Evolutionary conservation across 2,113 vertebrate species (phyloP).

Genomic region (Colinus virginianus): DNA sequence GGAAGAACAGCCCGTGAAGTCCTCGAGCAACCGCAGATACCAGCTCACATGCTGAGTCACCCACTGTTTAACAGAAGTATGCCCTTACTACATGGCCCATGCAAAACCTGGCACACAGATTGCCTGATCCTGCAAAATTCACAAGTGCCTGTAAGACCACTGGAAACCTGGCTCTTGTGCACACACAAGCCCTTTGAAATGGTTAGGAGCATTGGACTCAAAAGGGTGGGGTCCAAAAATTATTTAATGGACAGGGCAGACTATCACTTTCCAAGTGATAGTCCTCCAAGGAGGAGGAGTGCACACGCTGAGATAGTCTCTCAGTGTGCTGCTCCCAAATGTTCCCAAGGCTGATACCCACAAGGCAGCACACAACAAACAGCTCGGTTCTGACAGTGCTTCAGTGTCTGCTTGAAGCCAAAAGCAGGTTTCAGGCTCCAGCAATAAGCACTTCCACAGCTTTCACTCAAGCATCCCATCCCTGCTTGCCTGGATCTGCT

Average conservation of each 20-base stretch:
- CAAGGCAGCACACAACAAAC: not conserved
- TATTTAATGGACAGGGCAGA: not conserved
- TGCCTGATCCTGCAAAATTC: not conserved
- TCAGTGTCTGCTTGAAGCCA: not conserved
- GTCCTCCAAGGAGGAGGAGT: not conserved
- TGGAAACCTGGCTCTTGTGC: not conserved
- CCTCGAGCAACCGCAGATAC: not conserved
- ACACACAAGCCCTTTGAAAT: not conserved
- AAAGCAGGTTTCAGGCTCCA: not conserved
- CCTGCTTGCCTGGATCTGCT: slow-evolving; percentile 33
- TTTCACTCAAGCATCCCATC: not conserved
- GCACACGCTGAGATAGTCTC: not conserved
- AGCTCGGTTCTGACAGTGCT: rapidly evolving
- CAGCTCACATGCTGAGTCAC: not conserved
- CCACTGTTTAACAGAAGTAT: not conserved
- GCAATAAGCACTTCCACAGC: not conserved
- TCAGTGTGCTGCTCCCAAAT: not conserved
- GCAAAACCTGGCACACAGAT: not conserved
- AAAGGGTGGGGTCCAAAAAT: not conserved
- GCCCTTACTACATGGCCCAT: not conserved
- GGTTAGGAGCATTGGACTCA: not conserved
- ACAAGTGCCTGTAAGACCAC: not conserved
- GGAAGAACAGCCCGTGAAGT: not conserved
- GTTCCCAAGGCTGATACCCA: not conserved
- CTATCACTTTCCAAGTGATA: not conserved